phyloP scores from a whole-genome alignment of 2,888 invertebrate species.

The Parnassius smintheus region DNA sequence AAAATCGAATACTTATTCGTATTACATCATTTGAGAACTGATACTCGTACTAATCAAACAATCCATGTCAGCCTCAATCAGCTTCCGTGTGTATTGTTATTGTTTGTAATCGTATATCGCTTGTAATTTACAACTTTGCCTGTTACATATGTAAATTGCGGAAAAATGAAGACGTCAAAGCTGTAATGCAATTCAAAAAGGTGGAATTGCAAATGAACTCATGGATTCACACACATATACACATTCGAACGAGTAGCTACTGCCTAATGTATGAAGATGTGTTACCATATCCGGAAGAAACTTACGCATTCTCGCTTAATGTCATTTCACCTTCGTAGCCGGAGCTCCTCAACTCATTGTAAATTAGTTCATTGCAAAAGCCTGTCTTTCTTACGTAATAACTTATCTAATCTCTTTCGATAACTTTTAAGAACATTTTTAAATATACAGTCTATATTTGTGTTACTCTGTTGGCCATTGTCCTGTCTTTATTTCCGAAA shows the following conservation, averaged over 20 bases:
- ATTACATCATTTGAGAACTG: not conserved
- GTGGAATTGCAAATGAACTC: slow-evolving; percentile 7
- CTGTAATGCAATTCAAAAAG: slow-evolving; percentile 6
- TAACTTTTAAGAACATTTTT: too few species aligned
- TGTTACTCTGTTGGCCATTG: too few species aligned
- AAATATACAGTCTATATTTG: too few species aligned
- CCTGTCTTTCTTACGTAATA: too few species aligned
- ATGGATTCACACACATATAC: slow-evolving; percentile 11
- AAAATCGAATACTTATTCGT: not conserved
- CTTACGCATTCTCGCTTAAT: not conserved
- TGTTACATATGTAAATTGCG: not conserved
- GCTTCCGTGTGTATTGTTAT: slow-evolving; percentile 9
- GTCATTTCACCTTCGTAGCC: not conserved
- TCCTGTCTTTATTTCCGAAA: too few species aligned
- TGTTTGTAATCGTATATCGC: not conserved
- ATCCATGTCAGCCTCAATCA: not conserved
- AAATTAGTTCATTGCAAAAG: too few species aligned
- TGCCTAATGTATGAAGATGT: slow-evolving; percentile 20
- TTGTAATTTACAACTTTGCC: not conserved
- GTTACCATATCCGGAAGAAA: slow-evolving; percentile 21
- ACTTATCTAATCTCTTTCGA: too few species aligned
- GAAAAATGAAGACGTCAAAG: not conserved
- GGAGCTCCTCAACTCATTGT: not conserved
- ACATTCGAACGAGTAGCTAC: slow-evolving; percentile 6
- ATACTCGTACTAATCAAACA: not conserved